These are phyloP conservation scores for Andrena hattorfiana DNA, from an alignment of 2,888 invertebrate species.

Conservation along the genomic window DNA sequence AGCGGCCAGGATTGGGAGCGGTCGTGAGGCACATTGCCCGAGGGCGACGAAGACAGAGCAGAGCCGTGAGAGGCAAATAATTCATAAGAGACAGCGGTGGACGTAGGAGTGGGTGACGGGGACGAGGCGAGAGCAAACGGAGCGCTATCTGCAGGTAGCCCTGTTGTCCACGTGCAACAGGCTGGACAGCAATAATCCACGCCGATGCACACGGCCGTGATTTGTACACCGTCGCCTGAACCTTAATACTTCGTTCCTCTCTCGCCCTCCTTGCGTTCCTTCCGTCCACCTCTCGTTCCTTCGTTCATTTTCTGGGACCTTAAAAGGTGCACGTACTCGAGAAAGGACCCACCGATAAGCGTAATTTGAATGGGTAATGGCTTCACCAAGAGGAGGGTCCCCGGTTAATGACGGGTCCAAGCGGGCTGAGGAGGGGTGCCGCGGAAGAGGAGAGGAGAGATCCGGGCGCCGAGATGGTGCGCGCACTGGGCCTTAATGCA, in stretches of 20 bases:
- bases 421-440: conserved; percentile 37
- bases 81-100: conserved; percentile 56
- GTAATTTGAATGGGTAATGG: conserved; percentile 82
- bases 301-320: conserved; percentile 69
- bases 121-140: conserved; percentile 12
- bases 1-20: conserved; percentile 70
- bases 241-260: conserved; percentile 33
- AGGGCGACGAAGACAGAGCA: conserved; percentile 32
- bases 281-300: conserved; percentile 26
- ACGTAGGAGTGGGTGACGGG: conserved; percentile 23
- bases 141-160: conserved; percentile 43
- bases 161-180: conserved; percentile 13
- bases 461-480: conserved; percentile 64
- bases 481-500: conserved; percentile 53
- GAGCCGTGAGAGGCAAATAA: conserved; percentile 36
- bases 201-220: conserved; percentile 56
- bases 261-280: neutral
- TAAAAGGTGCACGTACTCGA: conserved; percentile 75
- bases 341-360: conserved; percentile 76
- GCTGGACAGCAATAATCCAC: conserved; percentile 69
- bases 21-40: conserved; percentile 65
- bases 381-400: conserved; percentile 73
- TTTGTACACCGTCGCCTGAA: conserved; percentile 34
- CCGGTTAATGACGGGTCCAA: conserved; percentile 73
- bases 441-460: conserved; percentile 32